Base-by-base conservation (phyloP, 2,888 invertebrate genomes). In the Cerastis rubricosa region DNA sequence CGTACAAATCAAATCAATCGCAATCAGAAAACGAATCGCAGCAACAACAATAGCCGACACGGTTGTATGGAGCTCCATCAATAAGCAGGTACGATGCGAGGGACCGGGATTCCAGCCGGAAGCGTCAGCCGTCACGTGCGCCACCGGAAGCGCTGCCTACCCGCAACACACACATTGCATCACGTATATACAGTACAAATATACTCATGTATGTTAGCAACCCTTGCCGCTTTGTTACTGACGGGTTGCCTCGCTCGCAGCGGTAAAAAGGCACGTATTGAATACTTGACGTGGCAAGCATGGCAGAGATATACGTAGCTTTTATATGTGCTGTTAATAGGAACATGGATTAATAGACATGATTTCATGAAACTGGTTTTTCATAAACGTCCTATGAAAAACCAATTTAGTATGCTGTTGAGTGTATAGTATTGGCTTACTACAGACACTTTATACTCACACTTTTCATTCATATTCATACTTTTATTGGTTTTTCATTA, bases 51-150 rank as follows among this genome's bases (percentile, higher is more conserved):
- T 78, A 73, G 70, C 66, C 25, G 67, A 75, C 75, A 84, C 76
- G 78, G 78, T 74, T 86, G 83, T 79, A 74, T 74, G 69, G 40
- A 51, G 80, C 84, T 81, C 80, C 88, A 90, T 90, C 90, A 89
- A 87, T 85, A 80, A 78, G 74, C 66, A 43, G 76, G 64, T 68
- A 79, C 78, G 70, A 74, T 73, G 61, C 57, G 83, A 83, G 83
- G 83, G 80, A 84, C 89, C 93, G 93, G 94, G 87, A 90, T 90
- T 88, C 84, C 80, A 91, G 90, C 92, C 94, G 95, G 95, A 95
- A 90, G 90, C 91, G 93, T 94, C 92, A 91, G 86, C 87, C 90
- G 92, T 92, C 90, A 90, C 90, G 88, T 82, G 87, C 88, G 89
- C 90, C 74, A 84, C 92, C 91, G 94, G 94, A 94, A 93, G 88